phyloP scores from a whole-genome alignment of 2,797 vertebrate genomes.

The Podarcis siculus region DNA sequence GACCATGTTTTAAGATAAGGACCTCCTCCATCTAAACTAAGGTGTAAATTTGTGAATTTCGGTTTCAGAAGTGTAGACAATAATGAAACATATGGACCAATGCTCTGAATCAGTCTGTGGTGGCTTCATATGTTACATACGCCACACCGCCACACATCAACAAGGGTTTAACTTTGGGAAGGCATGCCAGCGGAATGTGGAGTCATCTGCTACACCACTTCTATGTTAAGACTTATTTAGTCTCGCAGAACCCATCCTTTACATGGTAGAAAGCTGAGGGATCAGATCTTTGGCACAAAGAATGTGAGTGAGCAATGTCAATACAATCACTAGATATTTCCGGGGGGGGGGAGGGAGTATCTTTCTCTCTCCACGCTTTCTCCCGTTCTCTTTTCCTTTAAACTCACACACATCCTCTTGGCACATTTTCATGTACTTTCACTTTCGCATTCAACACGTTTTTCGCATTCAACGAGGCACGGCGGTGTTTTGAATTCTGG shows the following conservation, averaged over 20 bases:
- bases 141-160: neutral
- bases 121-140: neutral
- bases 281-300: neutral
- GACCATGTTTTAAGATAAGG: no score
- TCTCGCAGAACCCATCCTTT: neutral
- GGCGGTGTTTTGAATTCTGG: conserved; percentile 56
- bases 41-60: no score
- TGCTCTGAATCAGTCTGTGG: no score
- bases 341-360: fast-evolving
- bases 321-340: neutral
- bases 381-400: neutral
- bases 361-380: no score
- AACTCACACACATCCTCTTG: neutral
- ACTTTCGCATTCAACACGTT: conserved; percentile 49
- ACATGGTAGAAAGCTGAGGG: neutral
- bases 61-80: no score
- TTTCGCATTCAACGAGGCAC: conserved; percentile 9
- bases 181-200: neutral
- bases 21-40: no score
- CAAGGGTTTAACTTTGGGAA: neutral
- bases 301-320: neutral
- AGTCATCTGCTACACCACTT: neutral
- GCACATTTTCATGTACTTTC: conserved; percentile 36
- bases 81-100: no score
- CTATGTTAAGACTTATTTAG: neutral